phyloP scores from a whole-genome alignment of 30 jellyfish, hydroid and myxozoan genomes.

The Aurelia sp. region DNA sequence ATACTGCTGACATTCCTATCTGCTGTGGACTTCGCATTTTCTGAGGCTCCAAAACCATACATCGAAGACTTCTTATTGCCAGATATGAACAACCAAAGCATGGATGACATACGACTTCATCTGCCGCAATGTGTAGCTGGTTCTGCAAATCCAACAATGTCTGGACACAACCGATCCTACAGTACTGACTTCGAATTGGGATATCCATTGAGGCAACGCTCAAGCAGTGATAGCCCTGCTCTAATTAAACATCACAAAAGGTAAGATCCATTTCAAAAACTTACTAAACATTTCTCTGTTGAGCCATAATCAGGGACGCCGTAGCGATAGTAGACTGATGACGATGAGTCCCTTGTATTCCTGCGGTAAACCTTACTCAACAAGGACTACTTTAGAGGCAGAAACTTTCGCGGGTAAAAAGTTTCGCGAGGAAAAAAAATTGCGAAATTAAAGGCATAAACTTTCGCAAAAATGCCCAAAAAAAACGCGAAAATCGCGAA shows the following conservation, averaged over 20 bases:
- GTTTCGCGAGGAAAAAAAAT: too few species aligned
- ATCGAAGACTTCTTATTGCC: slow-evolving; percentile 42
- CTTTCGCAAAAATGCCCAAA: too few species aligned
- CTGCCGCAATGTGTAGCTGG: slow-evolving; percentile 38
- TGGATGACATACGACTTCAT: slow-evolving; percentile 56
- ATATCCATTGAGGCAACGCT: slow-evolving; percentile 66
- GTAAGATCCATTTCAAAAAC: not conserved
- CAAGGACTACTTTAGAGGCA: too few species aligned
- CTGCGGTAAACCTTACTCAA: too few species aligned
- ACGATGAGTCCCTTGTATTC: too few species aligned
- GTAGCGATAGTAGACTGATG: too few species aligned
- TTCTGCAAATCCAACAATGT: slow-evolving; percentile 18
- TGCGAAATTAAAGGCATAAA: too few species aligned
- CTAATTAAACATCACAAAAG: slow-evolving; percentile 43
- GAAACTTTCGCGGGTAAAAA: too few species aligned
- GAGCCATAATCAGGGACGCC: too few species aligned
- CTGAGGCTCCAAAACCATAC: slow-evolving; percentile 77
- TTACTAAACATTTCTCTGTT: too few species aligned
- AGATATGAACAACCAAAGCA: slow-evolving; percentile 60
- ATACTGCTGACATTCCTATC: slow-evolving; percentile 85
- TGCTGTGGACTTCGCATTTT: slow-evolving; percentile 90
- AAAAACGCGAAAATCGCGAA: too few species aligned
- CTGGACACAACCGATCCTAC: slow-evolving; percentile 83
- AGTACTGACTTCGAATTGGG: slow-evolving; percentile 81
- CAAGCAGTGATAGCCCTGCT: slow-evolving; percentile 61